Conservation (phyloP, 2,113 vertebrate species). For the Tringa solitaria region DNA sequence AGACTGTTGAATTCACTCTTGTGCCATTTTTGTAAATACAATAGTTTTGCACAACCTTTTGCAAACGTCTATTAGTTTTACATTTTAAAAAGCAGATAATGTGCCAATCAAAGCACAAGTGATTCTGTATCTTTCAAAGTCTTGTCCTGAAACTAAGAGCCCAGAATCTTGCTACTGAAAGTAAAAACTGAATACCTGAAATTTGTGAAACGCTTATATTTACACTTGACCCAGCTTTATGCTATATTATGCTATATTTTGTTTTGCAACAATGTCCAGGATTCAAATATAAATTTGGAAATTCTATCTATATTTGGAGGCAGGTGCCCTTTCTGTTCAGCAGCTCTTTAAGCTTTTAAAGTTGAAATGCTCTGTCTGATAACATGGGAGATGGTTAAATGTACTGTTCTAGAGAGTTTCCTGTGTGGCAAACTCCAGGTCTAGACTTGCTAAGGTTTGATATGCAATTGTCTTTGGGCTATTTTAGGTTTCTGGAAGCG, state of each 20-base stretch:
- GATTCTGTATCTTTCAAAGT: constrained; percentile 65
- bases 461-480: not conserved
- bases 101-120: constrained; percentile 82
- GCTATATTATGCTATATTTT: not conserved
- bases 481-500: constrained; percentile 21
- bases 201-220: constrained; percentile 26
- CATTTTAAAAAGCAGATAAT: constrained; percentile 71
- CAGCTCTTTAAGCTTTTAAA: constrained; percentile 27
- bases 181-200: constrained; percentile 33
- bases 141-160: constrained; percentile 61
- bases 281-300: not conserved
- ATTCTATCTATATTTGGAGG: not conserved
- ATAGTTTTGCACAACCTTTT: constrained; percentile 97
- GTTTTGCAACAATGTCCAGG: not conserved
- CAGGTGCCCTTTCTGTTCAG: constrained; percentile 31
- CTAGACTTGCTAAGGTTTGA: not conserved
- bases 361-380: constrained; percentile 19
- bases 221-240: constrained; percentile 12
- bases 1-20: constrained; percentile 90
- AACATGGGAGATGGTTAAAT: not conserved
- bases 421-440: not conserved
- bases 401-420: not conserved
- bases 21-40: constrained; percentile 99
- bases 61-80: constrained; percentile 77
- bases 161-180: constrained; percentile 67